Base-by-base conservation (phyloP, 1,140 invertebrate genomes). In the Drosophila nasuta region DNA sequence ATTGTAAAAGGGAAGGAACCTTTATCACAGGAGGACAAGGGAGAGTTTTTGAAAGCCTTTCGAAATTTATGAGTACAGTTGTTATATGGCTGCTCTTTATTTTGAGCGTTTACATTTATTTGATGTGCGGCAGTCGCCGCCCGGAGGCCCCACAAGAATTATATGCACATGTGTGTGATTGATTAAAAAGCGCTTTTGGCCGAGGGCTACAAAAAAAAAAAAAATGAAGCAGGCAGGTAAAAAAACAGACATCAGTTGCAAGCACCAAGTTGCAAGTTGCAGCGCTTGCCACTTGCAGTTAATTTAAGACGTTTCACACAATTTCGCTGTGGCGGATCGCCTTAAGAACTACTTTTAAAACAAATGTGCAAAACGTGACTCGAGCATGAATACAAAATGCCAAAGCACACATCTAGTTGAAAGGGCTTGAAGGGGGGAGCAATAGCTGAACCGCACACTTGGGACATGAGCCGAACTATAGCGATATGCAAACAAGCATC, bases 331-430 rank as follows among this genome's bases (percentile, higher is more conserved):
- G 20, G 51, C 49, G 75, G 80, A 87, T 87, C 77, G 83, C 85
- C 85, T 88, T 89, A 89, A 88, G 85, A 88, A 88, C 85, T 89
- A 70, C 85, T 74, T 79, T 87, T 88, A 88, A 25, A 25, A 88
- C 83, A 88, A 89, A 88, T 88, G 83, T 83, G 74, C 85, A 79
- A 88, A 89, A 88, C 83, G 83, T 88, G 83, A 88, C 83, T 89
- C 77, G 65, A 89, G 83, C 80, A 57, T 83, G 83, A 89, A 88
- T 78, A 83, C 83, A 83, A 89, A 80, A 88, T 80, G 79, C 77
- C 72, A 70, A 83, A 74, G 72, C 76, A 73, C 79, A 87, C 67
- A 87, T 41, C 8, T 41, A 41, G 30, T 33, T 68, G 73, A 58
- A 86, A 74, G 7, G 35, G 35, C 68, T 57, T 56, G 28, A 38